Evolutionary conservation across 2,113 vertebrate species (phyloP), one percentile per base, ranked within the genome.

Genomic region (Apteryx owenii): DNA sequence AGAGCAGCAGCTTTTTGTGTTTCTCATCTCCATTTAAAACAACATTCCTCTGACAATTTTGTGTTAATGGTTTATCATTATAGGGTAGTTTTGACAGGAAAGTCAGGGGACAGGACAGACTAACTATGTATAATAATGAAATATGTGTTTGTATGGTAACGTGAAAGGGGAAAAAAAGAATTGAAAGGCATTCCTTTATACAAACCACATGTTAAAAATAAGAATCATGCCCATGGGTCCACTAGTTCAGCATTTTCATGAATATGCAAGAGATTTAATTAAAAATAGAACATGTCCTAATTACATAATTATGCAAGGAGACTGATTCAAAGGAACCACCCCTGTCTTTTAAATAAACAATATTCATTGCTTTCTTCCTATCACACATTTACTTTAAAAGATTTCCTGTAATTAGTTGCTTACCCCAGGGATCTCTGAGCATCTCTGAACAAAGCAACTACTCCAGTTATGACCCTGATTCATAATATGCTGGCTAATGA

Each of bases 201-300:
- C 29, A 78, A 75, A 70, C 54, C 95, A 29, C 40, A 28, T 89
- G 83, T 90, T 71, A 73, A 92, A 91, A 85, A 26, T 54, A 60
- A 86, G 44, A 91, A 50, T 85, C 70, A 77, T 46, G 50, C 68
- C 70, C 83, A 5, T 78, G 69, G 78, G 60, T 91, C 51, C 42
- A 73, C 81, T 94, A 69, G 91, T 97, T 97, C 68, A 88, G 75
- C 60, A 64, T 89, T 95, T 56, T 85, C 85, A 95, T 91, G 79
- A 95, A 96, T 97, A 97, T 95, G 71, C 64, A 97, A 81, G n/a
- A 91, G 76, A 75, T 91, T 95, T 97, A 96, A 96, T 97, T 97
- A 95, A 95, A 97, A 96, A 93, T 91, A 94, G 94, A 95, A 93
- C 95, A 89, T 95, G 93, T 65, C 81, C 91, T 93, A 94, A 95